Percentiles rank a stretch among this genome's conserved stretches.
Evolutionary conservation across 1,140 invertebrate genomes (phyloP).

Genomic region (Bombus affinis): DNA sequence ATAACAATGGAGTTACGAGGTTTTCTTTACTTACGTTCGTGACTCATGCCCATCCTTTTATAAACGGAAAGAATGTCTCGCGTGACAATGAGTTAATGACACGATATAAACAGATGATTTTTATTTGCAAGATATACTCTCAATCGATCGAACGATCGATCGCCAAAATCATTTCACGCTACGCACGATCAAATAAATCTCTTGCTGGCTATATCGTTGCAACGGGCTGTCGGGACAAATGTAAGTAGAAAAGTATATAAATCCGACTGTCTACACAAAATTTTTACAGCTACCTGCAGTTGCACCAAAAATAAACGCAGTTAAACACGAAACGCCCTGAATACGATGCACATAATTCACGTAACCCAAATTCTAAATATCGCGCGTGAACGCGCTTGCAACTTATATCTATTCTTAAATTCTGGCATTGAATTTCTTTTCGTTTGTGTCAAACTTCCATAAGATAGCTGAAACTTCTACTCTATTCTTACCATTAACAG

Average conservation of each 20-base stretch:
- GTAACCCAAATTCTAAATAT: slow-evolving; percentile 60
- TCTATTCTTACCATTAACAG: neutral
- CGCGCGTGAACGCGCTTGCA: slow-evolving; percentile 1
- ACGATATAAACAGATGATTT: slow-evolving; percentile 18
- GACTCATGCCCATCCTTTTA: slow-evolving; percentile 43
- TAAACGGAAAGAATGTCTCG: slow-evolving; percentile 19
- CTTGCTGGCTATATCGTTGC: too few species aligned
- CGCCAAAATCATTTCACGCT: neutral
- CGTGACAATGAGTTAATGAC: slow-evolving; percentile 20
- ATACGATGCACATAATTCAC: slow-evolving; percentile 53
- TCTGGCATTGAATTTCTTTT: slow-evolving; percentile 32
- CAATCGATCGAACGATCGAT: neutral
- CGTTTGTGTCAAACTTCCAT: neutral
- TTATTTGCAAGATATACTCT: neutral
- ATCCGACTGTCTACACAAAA: neutral
- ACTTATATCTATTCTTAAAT: slow-evolving; percentile 50
- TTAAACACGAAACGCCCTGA: slow-evolving; percentile 53
- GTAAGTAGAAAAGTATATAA: neutral
- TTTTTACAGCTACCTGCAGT: slow-evolving; percentile 20
- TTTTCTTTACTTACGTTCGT: slow-evolving; percentile 32
- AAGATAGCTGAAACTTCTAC: neutral
- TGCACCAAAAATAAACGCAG: slow-evolving; percentile 52
- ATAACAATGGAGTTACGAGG: slow-evolving; percentile 29
- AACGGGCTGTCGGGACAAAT: neutral
- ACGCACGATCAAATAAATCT: neutral